phyloP scores from a whole-genome alignment of 2,113 vertebrate species.

The Lates calcarifer region DNA sequence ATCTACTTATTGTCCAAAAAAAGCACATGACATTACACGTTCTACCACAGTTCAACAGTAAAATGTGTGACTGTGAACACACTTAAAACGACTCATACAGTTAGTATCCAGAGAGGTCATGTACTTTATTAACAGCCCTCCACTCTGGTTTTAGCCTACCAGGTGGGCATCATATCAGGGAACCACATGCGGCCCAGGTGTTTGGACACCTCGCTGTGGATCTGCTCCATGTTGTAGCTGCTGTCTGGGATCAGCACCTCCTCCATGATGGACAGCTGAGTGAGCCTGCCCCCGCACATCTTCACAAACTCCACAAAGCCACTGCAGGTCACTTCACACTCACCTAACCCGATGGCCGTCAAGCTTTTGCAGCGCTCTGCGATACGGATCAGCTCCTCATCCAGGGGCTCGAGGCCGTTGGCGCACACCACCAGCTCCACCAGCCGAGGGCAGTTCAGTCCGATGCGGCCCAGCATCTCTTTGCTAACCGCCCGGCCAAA shows the following conservation, averaged over 20 bases:
- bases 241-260: constrained; percentile 95
- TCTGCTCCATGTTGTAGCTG: constrained; percentile 94
- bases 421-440: constrained; percentile 97
- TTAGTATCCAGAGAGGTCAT: background rate
- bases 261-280: constrained; percentile 97
- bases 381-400: constrained; percentile 95
- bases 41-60: background rate
- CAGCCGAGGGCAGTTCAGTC: constrained; percentile 92
- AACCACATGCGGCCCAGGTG: constrained; percentile 96
- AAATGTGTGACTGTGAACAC: background rate
- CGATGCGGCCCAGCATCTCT: constrained; percentile 93
- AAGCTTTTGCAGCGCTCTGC: constrained; percentile 92
- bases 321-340: constrained; percentile 96
- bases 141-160: constrained; percentile 79
- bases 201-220: constrained; percentile 96
- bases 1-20: background rate
- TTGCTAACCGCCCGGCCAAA: constrained; percentile 96
- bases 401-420: constrained; percentile 92
- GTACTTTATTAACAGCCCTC: background rate
- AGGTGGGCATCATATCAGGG: constrained; percentile 97
- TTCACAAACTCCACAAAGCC: constrained; percentile 97
- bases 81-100: background rate
- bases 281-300: constrained; percentile 94
- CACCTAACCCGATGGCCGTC: constrained; percentile 93
- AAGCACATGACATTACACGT: background rate